These are phyloP conservation scores for Oriolus oriolus DNA, from an alignment of 2,113 vertebrate genomes.

Conservation along the genomic window DNA sequence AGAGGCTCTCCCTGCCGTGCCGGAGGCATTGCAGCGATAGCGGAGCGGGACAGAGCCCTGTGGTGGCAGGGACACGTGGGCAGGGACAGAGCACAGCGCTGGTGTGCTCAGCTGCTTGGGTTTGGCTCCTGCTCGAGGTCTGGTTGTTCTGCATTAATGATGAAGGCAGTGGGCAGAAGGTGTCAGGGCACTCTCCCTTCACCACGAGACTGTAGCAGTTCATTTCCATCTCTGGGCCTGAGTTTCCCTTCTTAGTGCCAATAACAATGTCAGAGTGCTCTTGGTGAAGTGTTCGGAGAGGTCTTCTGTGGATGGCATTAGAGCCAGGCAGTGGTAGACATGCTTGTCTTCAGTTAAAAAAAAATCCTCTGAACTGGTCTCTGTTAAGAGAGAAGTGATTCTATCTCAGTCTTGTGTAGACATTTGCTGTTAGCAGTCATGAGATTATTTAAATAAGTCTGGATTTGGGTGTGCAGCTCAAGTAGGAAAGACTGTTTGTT, in stretches of 20 bases:
- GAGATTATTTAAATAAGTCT: background rate
- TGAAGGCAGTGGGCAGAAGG: background rate
- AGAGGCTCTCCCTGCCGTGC: background rate
- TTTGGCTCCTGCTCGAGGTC: background rate
- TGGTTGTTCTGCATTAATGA: rapidly evolving
- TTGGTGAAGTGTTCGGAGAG: background rate
- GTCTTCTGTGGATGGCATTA: background rate
- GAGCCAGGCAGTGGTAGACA: background rate
- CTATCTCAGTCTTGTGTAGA: background rate
- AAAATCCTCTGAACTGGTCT: background rate
- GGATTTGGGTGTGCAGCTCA: background rate
- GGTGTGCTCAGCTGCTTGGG: background rate
- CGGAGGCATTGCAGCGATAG: rapidly evolving
- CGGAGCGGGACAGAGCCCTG: background rate
- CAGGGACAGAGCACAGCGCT: background rate
- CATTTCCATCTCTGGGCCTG: background rate
- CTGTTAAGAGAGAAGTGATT: background rate
- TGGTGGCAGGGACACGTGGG: rapidly evolving
- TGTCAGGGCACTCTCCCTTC: background rate
- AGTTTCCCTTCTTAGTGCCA: background rate
- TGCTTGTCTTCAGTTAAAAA: background rate
- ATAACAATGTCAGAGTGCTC: rapidly evolving
- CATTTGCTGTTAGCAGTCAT: background rate
- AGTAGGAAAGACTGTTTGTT: background rate
- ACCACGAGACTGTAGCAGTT: rapidly evolving